These are phyloP conservation scores for Mesorhabditis spiculigera DNA, from an alignment of 2,888 invertebrate species.

Conservation along the genomic window DNA sequence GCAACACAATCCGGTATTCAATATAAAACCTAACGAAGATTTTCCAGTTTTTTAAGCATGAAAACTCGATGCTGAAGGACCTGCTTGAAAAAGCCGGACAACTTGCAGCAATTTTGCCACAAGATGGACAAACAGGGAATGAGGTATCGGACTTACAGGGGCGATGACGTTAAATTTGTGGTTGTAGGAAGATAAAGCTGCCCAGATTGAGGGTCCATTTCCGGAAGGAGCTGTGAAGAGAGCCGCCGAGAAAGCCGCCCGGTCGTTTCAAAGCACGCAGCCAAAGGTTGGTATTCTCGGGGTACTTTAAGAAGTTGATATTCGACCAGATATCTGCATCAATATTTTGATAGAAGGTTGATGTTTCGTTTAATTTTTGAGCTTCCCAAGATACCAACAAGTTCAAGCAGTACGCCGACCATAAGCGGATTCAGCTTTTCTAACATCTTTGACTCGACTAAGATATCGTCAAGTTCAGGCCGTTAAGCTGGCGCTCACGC, in stretches of 20 bases:
- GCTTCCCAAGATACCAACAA: not conserved
- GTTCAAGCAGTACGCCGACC: no score
- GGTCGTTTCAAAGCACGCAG: conserved; percentile 54
- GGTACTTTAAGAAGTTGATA: no score
- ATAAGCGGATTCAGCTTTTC: not conserved
- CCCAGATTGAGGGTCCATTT: conserved; percentile 36
- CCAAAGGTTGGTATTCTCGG: conserved; percentile 45
- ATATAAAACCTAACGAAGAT: conserved; percentile 15
- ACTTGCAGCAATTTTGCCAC: not conserved
- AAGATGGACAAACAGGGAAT: not conserved
- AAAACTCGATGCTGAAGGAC: not conserved
- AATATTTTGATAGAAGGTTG: not conserved
- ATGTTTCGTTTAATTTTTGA: not conserved
- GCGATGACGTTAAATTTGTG: not conserved
- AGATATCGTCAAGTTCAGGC: no score
- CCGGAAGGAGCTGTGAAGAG: conserved; percentile 55
- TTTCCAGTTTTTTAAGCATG: conserved; percentile 10
- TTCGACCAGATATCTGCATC: no score
- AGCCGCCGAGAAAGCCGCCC: conserved; percentile 56
- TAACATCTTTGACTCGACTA: no score
- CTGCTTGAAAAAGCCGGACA: conserved; percentile 1
- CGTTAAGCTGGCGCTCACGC: no score
- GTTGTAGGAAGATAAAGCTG: conserved; percentile 29
- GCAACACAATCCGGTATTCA: not conserved
- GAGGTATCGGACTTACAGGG: not conserved